Percentiles rank a stretch among this genome's conserved stretches.
phyloP scores from a whole-genome alignment of 2,888 invertebrate species.

The Isoperla grammatica region DNA sequence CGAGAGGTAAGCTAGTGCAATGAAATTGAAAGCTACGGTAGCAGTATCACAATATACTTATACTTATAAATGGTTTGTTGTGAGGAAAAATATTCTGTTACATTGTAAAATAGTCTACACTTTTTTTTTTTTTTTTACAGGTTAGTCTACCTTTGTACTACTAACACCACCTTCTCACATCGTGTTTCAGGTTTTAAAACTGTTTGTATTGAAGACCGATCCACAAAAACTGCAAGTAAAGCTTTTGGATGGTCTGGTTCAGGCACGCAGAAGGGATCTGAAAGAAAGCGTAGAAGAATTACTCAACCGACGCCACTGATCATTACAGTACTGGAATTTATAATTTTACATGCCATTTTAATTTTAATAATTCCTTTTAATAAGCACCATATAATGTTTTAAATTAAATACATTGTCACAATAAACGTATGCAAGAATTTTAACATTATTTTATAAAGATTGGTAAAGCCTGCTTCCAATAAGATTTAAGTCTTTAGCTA shows the following conservation, averaged over 20 bases:
- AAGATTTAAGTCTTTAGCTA: too few species aligned
- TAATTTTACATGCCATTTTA: too few species aligned
- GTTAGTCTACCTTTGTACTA: too few species aligned
- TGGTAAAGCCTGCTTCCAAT: too few species aligned
- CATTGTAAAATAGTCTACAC: constrained; percentile 7
- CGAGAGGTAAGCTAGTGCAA: constrained; percentile 14
- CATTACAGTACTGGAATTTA: too few species aligned
- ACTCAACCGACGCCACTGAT: background rate
- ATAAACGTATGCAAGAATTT: too few species aligned
- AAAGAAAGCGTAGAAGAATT: constrained; percentile 36
- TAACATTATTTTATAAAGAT: too few species aligned
- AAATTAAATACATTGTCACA: too few species aligned
- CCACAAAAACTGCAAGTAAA: constrained; percentile 35
- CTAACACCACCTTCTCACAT: too few species aligned
- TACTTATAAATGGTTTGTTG: background rate
- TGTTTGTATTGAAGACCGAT: constrained; percentile 34
- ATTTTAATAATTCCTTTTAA: too few species aligned
- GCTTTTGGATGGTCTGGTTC: constrained; percentile 38
- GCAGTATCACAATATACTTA: background rate
- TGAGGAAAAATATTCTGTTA: background rate
- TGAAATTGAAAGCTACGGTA: background rate
- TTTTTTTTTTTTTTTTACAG: too few species aligned
- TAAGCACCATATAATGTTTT: too few species aligned
- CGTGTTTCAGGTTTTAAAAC: constrained; percentile 38
- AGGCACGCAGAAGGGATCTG: constrained; percentile 39